Base-by-base conservation (phyloP, 2,888 invertebrate species). In the Atrina japonica region DNA sequence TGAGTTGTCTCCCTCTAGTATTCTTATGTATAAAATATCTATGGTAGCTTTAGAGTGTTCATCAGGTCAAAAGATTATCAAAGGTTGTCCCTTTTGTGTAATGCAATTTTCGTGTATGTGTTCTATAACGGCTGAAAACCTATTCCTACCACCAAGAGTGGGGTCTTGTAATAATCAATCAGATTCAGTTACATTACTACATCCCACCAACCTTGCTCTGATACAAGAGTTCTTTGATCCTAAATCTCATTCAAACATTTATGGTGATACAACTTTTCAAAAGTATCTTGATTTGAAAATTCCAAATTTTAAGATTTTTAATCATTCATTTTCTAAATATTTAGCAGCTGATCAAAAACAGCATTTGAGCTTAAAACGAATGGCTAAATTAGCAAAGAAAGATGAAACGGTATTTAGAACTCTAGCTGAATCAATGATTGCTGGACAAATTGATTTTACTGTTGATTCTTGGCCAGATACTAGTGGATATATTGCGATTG, bases 311-410 rank as follows among this genome's bases (percentile, higher is more conserved):
- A 63, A 68, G 49, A 27, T 75, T 5, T 73, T 65, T 29, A 69
- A 67, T 30, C 74, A 74, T 49, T 49, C 56, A 25, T 58, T 68
- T 35, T 27, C 30, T 18, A 9, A 58, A 16, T 53, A 63, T 29
- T 47, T 70, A 18, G 70, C 64, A 1, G 59, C 58, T 41, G 70
- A 74, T 45, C 30, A 18, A 25, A 66, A 66, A 58, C 35, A 66
- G 14, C 76, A 74, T 63, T 41, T 74, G 18, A 75, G 53, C 16
- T 56, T 75, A 45, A 49, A 60, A 43, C 59, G 70, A 66, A 72
- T 74, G 64, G 66, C 67, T 21, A 41, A 73, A 41, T 18, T 61
- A 25, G 66, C 67, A 7, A 66, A 63, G 27, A 66, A 63, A 23
- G 64, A 69, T 47, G 60, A 41, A 23, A 53, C 65, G 11, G 63